Evolutionary conservation across 1,140 invertebrate species (phyloP), one percentile per base, ranked within the genome.

Genomic region (Anthonomus grandis): DNA sequence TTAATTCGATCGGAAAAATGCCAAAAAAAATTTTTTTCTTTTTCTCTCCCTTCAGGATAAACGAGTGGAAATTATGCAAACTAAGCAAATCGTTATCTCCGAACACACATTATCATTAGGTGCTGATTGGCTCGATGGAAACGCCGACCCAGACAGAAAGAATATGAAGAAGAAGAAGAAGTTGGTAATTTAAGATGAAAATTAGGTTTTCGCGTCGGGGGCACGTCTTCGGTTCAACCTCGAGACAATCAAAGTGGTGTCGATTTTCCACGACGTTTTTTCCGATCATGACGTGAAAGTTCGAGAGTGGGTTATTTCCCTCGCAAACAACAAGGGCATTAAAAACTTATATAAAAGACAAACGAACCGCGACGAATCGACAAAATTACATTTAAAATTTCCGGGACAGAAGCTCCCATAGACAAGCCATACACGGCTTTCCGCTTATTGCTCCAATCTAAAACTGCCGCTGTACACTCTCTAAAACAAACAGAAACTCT

Each of bases 161-260:
- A 51, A 51, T 39, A 34, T 51, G 38, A 39, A 51, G 38, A 39
- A 51, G 38, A 51, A 34, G 49, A 51, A 51, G 41, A 46, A 54
- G 44, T 38, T n/a, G 21, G 41, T 59, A 42, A 58, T 58, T 58
- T 58, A 50, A 53, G 49, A 59, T 45, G 57, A 38, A 47, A 59
- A 53, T 53, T 41, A 51, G 49, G 23, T n/a, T n/a, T 39, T 21
- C 36, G 18, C 24, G n/a, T n/a, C n/a, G n/a, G 9, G 12, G 19
- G 19, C 49, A 51, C 49, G 49, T 38, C 36, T 34, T 9, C 17
- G 38, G 27, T 51, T 51, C 41, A 51, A 12, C 17, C 12, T 13
- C 49, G n/a, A n/a, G n/a, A n/a, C n/a, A n/a, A n/a, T n/a, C n/a
- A n/a, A n/a, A n/a, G n/a, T n/a, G n/a, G n/a, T n/a, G n/a, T n/a